These are phyloP conservation scores for Bergia sp. DNA, from an alignment of 92 coral and sea anemone species.

Conservation along the genomic window DNA sequence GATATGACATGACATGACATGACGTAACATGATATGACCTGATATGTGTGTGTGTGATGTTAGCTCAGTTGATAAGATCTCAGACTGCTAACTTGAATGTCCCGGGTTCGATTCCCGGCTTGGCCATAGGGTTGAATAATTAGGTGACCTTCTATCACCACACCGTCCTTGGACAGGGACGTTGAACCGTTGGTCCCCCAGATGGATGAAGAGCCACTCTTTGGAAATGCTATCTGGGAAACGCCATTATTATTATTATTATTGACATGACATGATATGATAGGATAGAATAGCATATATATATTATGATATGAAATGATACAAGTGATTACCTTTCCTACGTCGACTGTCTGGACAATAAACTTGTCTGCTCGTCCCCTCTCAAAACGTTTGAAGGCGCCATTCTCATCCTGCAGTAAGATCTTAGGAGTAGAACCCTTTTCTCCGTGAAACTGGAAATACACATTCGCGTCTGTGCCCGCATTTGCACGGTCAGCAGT, in stretches of 20 bases:
- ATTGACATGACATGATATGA: not conserved
- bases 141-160: no score
- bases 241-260: no score
- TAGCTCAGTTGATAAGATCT: no score
- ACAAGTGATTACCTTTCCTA: constrained; percentile 73
- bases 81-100: no score
- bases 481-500: constrained; percentile 74
- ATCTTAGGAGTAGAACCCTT: constrained; percentile 85
- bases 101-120: no score
- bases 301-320: no score
- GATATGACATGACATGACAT: not conserved
- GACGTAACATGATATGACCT: not conserved
- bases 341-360: constrained; percentile 88
- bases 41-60: no score
- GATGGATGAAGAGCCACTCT: no score
- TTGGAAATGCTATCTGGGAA: no score
- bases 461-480: constrained; percentile 84
- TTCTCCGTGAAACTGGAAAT: constrained; percentile 75
- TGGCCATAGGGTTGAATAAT: no score
- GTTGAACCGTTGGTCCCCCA: no score
- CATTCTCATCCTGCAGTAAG: constrained; percentile 71
- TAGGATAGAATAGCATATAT: not conserved
- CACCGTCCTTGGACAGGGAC: no score
- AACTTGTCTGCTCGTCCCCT: constrained; percentile 92
- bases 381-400: constrained; percentile 79